phyloP scores from a whole-genome alignment of 2,113 vertebrate species.

The Octodon degus region DNA sequence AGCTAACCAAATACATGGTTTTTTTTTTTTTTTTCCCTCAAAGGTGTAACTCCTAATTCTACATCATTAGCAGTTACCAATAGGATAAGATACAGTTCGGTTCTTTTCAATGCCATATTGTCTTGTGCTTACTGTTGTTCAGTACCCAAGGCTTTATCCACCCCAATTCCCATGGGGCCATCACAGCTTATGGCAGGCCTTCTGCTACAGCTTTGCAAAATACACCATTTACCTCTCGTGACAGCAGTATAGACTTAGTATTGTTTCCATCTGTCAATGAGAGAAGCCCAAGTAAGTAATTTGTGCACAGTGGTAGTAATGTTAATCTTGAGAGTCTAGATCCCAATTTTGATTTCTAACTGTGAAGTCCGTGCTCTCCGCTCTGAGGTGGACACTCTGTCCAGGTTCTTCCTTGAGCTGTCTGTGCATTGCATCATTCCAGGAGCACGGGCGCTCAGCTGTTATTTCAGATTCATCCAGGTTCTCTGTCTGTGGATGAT shows the following conservation, averaged over 20 bases:
- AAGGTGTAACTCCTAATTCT: constrained; percentile 68
- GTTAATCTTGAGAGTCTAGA: neutral
- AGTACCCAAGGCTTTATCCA: neutral
- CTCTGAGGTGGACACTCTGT: neutral
- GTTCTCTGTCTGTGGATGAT: neutral
- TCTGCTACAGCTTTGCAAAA: neutral
- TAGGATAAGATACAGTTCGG: neutral
- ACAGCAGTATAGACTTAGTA: neutral
- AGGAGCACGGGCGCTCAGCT: neutral
- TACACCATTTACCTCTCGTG: neutral
- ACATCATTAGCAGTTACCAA: constrained; percentile 18
- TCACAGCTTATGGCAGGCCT: neutral
- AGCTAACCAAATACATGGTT: constrained; percentile 66
- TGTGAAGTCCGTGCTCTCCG: neutral
- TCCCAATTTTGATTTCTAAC: neutral
- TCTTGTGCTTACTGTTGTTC: neutral
- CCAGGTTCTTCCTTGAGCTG: neutral
- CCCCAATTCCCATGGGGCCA: neutral
- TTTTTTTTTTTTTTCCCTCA: constrained; percentile 76
- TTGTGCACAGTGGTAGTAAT: neutral
- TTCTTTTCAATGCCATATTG: neutral
- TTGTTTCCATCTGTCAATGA: neutral
- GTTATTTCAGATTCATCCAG: neutral
- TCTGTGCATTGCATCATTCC: accelerated
- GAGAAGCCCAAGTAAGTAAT: neutral